Base-by-base conservation (phyloP, 2,113 vertebrate species). In the Motacilla alba region DNA sequence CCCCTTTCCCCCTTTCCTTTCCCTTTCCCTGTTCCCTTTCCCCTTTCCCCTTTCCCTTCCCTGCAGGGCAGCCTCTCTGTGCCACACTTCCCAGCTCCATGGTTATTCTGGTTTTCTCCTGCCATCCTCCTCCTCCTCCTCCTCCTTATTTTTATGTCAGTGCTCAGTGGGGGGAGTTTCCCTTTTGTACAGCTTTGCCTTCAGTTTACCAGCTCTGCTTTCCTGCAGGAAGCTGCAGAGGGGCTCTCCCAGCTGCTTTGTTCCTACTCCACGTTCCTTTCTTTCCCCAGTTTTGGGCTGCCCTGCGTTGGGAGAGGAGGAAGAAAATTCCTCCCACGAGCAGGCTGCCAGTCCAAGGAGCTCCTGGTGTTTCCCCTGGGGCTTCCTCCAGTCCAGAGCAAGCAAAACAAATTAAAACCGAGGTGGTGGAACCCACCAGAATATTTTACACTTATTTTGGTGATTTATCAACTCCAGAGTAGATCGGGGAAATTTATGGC, bases 1-100 rank as follows among this genome's bases (percentile, higher is more conserved):
- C 11, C 13, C 30, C 9, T 12, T 20, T 7, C 9, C 15, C 5
- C 15, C 5, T 31, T 12, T 5, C 53, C 1, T 9, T 33, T 21
- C 8, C 53, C 19, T 27, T 26, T 4, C 49, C 49, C 15, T 50
- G 35, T 53, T 7, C 11, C 11, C 26, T 28, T 52, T 15, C 14
- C 35, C 26, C 35, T 9, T 17, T 3, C n/a, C 18, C 22, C 12
- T 10, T 19, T 7, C 41, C 15, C 15, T 31, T 30, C 15, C 44
- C 27, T 31, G 6, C 74, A 49, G n/a, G 11, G 2, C 56, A 60
- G n/a, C 26, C 26, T 17, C 27, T 16, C 31, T 15, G 27, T 47
- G 43, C 53, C 4, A 9, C 41, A 7, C 19, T 31, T 47, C 47
- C 12, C 69, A 27, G 58, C 10, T 26, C 3, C 33, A 0, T 22